Base-by-base conservation (phyloP, 2,888 invertebrate species). In the Poecilus cupreus region DNA sequence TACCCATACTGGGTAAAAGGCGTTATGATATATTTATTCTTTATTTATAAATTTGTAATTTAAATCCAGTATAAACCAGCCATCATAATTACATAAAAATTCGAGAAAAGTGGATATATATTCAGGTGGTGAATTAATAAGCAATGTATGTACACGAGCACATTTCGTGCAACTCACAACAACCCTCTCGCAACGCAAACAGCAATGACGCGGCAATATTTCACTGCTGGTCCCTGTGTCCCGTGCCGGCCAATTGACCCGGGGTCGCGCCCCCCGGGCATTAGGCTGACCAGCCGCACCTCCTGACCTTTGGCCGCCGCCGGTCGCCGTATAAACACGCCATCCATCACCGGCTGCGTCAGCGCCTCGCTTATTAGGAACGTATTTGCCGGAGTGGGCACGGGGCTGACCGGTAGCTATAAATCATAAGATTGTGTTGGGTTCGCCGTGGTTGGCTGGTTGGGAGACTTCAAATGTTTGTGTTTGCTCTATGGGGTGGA, bases 301-400 rank as follows among this genome's bases (percentile, higher is more conserved):
- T 16, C 26, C 60, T 39, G 54, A 54, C 80, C 72, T 80, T 79
- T 74, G 13, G 16, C 49, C 13, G 13, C 49, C 49, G 16, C 13
- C 13, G 43, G 43, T n/a, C 49, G 80, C 54, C 81, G 51, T 77
- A 82, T 78, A 82, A 77, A 82, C 82, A 82, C 72, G 64, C 81
- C 81, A 81, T 81, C 60, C 64, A 81, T 81, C 81, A 81, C 60
- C 43, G 54, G 3, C 18, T 10, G 39, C 70, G 43, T 70, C 70
- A 70, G 16, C 70, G 43, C 70, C 43, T 16, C 43, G 43, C 11
- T 37, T 70, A 70, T 70, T 70, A 70, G 43, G 39, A 37, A 37
- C 43, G 39, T 70, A 70, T 70, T 70, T 64, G 37, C 64, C 37
- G 32, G 32, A 32, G 32, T 13, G 49, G 49, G 20, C 54, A 18